Evolutionary conservation across 2,888 invertebrate species (phyloP).

Genomic region (Diabrotica balteata): DNA sequence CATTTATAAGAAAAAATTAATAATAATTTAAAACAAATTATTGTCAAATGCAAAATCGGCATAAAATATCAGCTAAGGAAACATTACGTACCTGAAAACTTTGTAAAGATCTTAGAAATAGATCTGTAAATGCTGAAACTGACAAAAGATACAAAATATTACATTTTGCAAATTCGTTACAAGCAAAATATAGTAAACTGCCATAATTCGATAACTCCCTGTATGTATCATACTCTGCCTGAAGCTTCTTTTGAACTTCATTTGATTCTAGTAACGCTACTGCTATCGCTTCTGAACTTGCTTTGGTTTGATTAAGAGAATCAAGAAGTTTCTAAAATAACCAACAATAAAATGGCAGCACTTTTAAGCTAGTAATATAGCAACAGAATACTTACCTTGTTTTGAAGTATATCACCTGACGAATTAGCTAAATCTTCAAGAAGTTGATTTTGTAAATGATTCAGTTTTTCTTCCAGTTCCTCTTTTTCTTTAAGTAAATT

Average conservation of each 20-base stretch:
- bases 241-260: constrained; percentile 65
- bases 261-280: constrained; percentile 73
- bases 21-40: neutral
- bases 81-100: constrained; percentile 49
- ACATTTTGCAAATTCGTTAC: constrained; percentile 67
- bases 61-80: no score
- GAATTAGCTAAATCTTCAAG: constrained; percentile 79
- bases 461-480: constrained; percentile 83
- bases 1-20: no score
- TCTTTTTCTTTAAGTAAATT: constrained; percentile 87
- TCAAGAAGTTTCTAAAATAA: constrained; percentile 67
- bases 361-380: no score
- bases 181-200: constrained; percentile 68
- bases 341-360: neutral
- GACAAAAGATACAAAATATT: constrained; percentile 72
- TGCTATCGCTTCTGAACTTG: constrained; percentile 74
- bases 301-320: constrained; percentile 80
- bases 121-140: constrained; percentile 60
- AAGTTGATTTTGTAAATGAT: constrained; percentile 84
- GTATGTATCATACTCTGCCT: constrained; percentile 70
- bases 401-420: constrained; percentile 85
- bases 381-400: constrained; percentile 62
- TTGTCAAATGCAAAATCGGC: no score
- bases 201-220: constrained; percentile 69
- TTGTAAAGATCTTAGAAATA: constrained; percentile 61